Evolutionary conservation across 2,888 invertebrate species (phyloP), one percentile per base, ranked within the genome.

Genomic region (Oconnorella tubifera): DNA sequence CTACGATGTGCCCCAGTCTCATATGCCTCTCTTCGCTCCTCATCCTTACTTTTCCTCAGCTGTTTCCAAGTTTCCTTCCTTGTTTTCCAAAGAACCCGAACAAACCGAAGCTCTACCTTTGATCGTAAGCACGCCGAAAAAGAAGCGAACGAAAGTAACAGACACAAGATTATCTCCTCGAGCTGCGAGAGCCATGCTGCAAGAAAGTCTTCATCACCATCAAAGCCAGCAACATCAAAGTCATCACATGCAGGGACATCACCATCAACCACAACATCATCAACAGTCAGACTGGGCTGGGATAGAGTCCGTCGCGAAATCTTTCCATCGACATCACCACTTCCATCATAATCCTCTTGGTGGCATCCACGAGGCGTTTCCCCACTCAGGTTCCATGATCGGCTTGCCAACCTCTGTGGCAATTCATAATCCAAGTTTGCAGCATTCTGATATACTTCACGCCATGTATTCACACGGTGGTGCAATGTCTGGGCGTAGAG

Each of bases 331-430:
- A 19, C 56, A 40, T 27, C 56, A 63, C 14, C 64, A 48, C 23
- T 33, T 28, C 27, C 50, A 50, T 53, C n/a, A n/a, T 31, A 23
- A 33, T 14, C 23, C 29, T 28, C 2, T 59, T 4, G 59, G 63
- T 49, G 57, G 58, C 33, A 48, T 50, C 59, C 27, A 60, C 66
- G 27, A 87, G 87, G 75, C 90, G 90, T 62, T 90, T 92, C 65
- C 90, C 92, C 85, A 87, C 93, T 25, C 53, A 4, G 62, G 51
- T 1, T 49, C 53, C 73, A 90, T 92, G 77, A 91, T 92, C 70
- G 95, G 95, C 79, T 86, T 95, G 81, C 94, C 95, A 3, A 96
- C 95, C 67, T 91, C 93, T 69, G 95, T 96, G 79, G 95, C 96
- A 81, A 95, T 96, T 82, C 92, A 95, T 68, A 96, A 96, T 83